Evolutionary conservation across 2,888 invertebrate genomes (phyloP), one percentile per base, ranked within the genome.

Genomic region (Coleophora deauratella): DNA sequence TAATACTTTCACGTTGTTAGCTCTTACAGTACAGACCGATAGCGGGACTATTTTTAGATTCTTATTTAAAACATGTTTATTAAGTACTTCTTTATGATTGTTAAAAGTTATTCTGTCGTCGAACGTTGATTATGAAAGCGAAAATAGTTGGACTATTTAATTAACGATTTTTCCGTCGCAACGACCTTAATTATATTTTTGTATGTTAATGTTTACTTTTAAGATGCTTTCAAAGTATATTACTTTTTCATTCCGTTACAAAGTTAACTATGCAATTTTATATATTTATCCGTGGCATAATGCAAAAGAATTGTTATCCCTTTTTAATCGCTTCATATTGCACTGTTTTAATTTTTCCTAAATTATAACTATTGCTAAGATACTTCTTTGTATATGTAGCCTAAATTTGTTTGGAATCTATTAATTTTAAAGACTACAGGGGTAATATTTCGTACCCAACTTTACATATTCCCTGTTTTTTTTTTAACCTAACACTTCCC

Each of bases 211-310:
- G 40, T 41, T 44, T 43, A 43, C 30, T 6, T 28, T 12, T 10
- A n/a, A 28, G 27, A 15, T 28, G 27, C n/a, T 44, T 48, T 65
- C 70, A 69, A 65, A 66, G 63, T 72, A 50, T 62, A 52, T 67
- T 69, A 68, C 71, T 78, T 54, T 75, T 76, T 71, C 80, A 80
- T 80, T 80, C 80, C 80, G 70, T 61, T 62, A 39, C 56, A 39
- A 49, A 48, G 46, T 48, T 38, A 36, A 41, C 49, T 51, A 46
- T 49, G 49, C 47, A 40, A 27, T 34, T 41, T 14, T 9, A 37
- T 11, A 27, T 39, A 27, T 31, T 33, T 33, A n/a, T n/a, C n/a
- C n/a, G n/a, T n/a, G n/a, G n/a, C n/a, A n/a, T n/a, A n/a, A n/a
- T n/a, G n/a, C n/a, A n/a, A n/a, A n/a, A n/a, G n/a, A n/a, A n/a